Base-by-base conservation (phyloP, 1,140 invertebrate species). In the Drosophila littoralis region DNA sequence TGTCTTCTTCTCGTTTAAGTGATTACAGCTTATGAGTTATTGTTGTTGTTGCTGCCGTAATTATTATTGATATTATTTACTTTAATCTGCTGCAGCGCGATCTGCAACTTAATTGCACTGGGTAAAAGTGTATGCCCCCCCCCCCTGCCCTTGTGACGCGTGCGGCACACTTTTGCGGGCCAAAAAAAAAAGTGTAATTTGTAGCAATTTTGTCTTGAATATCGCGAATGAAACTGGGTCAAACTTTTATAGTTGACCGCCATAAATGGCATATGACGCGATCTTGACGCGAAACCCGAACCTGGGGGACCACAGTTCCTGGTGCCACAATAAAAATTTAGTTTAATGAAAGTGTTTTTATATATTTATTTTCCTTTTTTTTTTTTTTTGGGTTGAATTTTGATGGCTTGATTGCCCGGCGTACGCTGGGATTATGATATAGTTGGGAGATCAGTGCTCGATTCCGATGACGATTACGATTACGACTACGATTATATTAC, bases 91-190 rank as follows among this genome's bases (percentile, higher is more conserved):
- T 66, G 69, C 83, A 86, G 88, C 83, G 76, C 59, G 40, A 28
- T 28, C 40, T 67, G 66, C 66, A 67, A 77, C 83, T 88, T 88
- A 88, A 88, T 88, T 88, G 83, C 83, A 85, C 81, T 72, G 68
- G 36, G 80, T 81, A 63, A 83, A 86, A 81, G 77, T 68, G 67
- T 76, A 63, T 59, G 22, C 28, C n/a, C 28, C 46, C 40, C 9
- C 43, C 15, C 36, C 22, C 12, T 46, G 3, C 28, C 35, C 65
- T 52, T 81, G 83, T 71, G 83, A 83, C 83, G 83, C 83, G 88
- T 83, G 79, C 84, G 83, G 83, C 83, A 88, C 83, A 88, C 83
- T 88, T 88, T 88, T 89, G 83, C 83, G 84, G 77, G 83, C 75
- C 67, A 77, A 82, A 83, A 86, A 83, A 48, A 86, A 77, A 77